phyloP scores from a whole-genome alignment of 2,888 invertebrate genomes.

The Dasypogon diadema region DNA sequence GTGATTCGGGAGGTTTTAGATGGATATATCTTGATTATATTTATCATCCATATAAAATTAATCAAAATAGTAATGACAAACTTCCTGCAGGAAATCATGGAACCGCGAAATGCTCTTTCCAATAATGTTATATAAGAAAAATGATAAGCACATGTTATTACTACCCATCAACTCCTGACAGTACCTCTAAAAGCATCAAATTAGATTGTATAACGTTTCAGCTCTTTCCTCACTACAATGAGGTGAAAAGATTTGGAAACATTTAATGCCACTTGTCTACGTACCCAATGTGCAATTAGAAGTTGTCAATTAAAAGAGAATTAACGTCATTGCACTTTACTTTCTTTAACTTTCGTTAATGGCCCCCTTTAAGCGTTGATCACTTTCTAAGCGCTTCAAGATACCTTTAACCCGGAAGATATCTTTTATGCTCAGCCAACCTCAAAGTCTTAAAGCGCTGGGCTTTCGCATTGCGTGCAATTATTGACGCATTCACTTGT shows the following conservation, averaged over 20 bases:
- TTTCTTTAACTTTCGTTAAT: constrained; percentile 2
- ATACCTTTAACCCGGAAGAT: constrained; percentile 33
- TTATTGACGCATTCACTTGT: neutral
- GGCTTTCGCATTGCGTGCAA: constrained; percentile 17
- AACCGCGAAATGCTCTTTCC: too few relatives aligned
- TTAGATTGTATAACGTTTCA: neutral
- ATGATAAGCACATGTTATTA: too few relatives aligned
- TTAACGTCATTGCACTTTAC: neutral
- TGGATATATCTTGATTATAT: too few relatives aligned
- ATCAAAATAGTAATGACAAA: too few relatives aligned
- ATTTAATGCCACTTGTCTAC: neutral
- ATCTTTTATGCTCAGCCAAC: constrained; percentile 8
- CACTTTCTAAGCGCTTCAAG: constrained; percentile 9
- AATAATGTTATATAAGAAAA: too few relatives aligned
- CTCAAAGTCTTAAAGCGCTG: neutral
- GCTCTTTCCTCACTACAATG: neutral
- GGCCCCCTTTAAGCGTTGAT: constrained; percentile 1
- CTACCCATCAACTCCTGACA: too few relatives aligned
- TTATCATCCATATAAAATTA: too few relatives aligned
- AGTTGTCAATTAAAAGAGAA: constrained; percentile 24
- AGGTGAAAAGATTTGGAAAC: neutral
- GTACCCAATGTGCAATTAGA: constrained; percentile 8
- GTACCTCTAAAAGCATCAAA: too few relatives aligned
- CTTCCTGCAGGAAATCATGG: too few relatives aligned
- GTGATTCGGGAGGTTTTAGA: too few relatives aligned